These are phyloP conservation scores for Eidolon helvum DNA, from an alignment of 2,113 vertebrate genomes.

Conservation along the genomic window DNA sequence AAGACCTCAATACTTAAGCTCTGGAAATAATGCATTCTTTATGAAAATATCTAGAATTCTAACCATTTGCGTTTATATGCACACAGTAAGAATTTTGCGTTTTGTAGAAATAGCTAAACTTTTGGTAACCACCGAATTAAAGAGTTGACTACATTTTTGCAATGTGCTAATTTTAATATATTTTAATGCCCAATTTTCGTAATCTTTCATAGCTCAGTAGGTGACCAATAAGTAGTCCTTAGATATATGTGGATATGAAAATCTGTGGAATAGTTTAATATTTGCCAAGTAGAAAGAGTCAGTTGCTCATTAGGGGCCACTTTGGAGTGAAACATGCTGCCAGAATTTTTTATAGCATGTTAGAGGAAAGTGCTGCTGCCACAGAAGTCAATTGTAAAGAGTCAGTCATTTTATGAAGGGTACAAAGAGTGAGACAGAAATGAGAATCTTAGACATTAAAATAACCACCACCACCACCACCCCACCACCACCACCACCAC, in stretches of 20 bases:
- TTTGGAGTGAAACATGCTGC: background rate
- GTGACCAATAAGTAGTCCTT: background rate
- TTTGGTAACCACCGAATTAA: background rate
- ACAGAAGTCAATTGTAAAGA: background rate
- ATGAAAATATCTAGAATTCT: conserved; percentile 18
- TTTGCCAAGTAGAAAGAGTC: conserved; percentile 15
- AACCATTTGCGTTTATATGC: background rate
- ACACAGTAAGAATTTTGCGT: background rate
- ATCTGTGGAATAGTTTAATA: background rate
- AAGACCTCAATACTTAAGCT: background rate
- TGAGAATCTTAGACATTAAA: background rate
- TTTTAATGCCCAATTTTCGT: background rate
- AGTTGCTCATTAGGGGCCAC: background rate
- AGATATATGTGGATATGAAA: background rate
- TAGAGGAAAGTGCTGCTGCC: background rate
- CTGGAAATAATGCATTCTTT: background rate
- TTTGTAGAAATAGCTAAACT: background rate
- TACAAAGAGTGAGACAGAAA: background rate
- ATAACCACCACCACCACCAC: background rate
- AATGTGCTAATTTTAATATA: conserved; percentile 12
- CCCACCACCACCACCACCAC: background rate
- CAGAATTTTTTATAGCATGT: background rate
- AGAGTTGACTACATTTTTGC: conserved; percentile 26
- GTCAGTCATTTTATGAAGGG: background rate
- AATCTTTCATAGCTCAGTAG: background rate